These are phyloP conservation scores for Triplophysa yarkandensis DNA, from an alignment of 2,797 vertebrate genomes.

Conservation along the genomic window DNA sequence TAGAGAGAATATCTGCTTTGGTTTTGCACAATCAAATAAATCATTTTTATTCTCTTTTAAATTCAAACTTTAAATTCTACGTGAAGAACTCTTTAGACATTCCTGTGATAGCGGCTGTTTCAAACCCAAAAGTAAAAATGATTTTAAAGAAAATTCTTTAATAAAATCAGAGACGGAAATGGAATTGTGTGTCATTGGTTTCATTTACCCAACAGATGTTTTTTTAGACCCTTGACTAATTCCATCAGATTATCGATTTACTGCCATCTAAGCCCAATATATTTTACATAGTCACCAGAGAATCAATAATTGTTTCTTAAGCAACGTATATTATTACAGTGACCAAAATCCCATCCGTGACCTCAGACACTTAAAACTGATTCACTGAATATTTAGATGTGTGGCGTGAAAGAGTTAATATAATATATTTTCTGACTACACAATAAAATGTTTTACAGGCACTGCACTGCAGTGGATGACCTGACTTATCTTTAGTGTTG, in stretches of 20 bases:
- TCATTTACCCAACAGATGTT: background rate
- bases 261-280: background rate
- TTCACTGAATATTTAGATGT: background rate
- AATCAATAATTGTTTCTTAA: constrained; percentile 16
- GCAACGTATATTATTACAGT: constrained; percentile 10
- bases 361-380: background rate
- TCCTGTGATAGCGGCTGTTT: background rate
- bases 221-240: background rate
- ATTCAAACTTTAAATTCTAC: background rate
- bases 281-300: background rate
- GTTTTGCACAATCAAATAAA: constrained; percentile 1
- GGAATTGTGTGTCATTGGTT: background rate
- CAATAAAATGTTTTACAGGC: background rate
- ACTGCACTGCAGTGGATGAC: too few species aligned
- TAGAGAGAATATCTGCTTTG: background rate
- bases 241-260: constrained; percentile 6
- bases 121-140: background rate
- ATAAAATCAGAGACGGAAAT: constrained; percentile 44
- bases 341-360: background rate
- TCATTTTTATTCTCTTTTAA: background rate
- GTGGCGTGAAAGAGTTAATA: background rate
- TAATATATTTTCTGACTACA: background rate
- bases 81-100: background rate
- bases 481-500: background rate
- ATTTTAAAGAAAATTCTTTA: constrained; percentile 40